These are phyloP conservation scores for Cylas formicarius DNA, from an alignment of 1,140 invertebrate species.

Conservation along the genomic window DNA sequence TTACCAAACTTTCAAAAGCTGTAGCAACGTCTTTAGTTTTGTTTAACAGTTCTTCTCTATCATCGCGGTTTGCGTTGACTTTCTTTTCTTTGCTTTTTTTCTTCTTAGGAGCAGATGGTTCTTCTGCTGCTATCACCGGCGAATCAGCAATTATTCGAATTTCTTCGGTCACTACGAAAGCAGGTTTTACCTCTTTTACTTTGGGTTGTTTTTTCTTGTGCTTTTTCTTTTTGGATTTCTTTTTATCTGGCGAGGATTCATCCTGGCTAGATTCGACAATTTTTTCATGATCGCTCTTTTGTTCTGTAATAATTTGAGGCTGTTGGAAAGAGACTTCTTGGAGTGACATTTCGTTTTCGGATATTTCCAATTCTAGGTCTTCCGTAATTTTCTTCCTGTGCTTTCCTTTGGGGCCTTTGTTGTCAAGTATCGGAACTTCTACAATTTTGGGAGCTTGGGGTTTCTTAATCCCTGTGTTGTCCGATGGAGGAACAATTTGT, in stretches of 20 bases:
- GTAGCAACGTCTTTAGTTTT: constrained; percentile 2
- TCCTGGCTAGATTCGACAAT: constrained; percentile 9
- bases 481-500: not conserved
- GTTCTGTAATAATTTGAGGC: not conserved
- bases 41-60: not conserved
- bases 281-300: not conserved
- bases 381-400: constrained; percentile 8
- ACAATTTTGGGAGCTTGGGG: constrained; percentile 7
- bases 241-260: constrained; percentile 13
- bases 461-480: no score
- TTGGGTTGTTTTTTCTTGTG: constrained; percentile 22
- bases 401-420: constrained; percentile 2
- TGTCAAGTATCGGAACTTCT: constrained; percentile 11
- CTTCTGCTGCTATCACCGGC: constrained; percentile 2
- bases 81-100: constrained; percentile 12
- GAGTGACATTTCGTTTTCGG: not conserved
- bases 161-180: constrained; percentile 20
- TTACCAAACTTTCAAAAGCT: no score
- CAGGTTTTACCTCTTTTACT: constrained; percentile 18
- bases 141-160: constrained; percentile 17
- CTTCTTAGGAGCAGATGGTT: constrained; percentile 6
- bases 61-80: constrained; percentile 1
- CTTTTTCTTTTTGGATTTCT: constrained; percentile 24
- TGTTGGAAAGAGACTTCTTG: not conserved
- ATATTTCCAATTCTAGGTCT: not conserved